Base-by-base conservation (phyloP, 1,140 invertebrate genomes). In the Platyura marginata region DNA sequence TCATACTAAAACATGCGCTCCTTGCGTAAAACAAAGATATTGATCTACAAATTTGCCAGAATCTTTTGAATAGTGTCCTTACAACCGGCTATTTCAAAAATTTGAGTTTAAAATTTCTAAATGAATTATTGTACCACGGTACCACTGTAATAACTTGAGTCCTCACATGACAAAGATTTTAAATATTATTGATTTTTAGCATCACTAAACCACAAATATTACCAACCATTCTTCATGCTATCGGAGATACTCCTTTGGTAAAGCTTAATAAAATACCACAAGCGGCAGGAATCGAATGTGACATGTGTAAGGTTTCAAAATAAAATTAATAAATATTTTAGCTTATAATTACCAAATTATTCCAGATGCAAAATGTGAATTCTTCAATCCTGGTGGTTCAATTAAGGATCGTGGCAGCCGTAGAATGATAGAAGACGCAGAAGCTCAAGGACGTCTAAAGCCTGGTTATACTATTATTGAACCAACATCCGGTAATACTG, bases 341-440 rank as follows among this genome's bases (percentile, higher is more conserved):
- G 25, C 13, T 29, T 29, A 6, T 8, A 8, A 8, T 29, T 29
- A 8, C 25, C 6, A 10, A 10, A 40, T 39, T 42, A 46, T 49
- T 65, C 57, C 51, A 98, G 93, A 90, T 67, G 95, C 73, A 20
- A 99, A 99, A 71, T 98, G 93, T 66, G 96, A 99, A 63, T 99
- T 81, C 62, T 73, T 98, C 44, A 99, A 97, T 65, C 87, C 95
- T 44, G 96, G 94, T 46, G 96, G 95, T 21, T 95, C 89, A 47
- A 87, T 98, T 0, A 99, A 99, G 57, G 96, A 99, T 57, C 69
- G 96, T 42, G 98, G 98, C 56, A 94, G 76, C 3, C 71, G 82
- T 46, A 69, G 93, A 48, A 98, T 99, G 93, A 70, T 99, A 1
- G 74, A 85, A 59, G 90, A 98, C 64, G 95, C 95, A 2, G 95